Conservation (phyloP, 1,140 invertebrate species). For the Diachasma alloeum region DNA sequence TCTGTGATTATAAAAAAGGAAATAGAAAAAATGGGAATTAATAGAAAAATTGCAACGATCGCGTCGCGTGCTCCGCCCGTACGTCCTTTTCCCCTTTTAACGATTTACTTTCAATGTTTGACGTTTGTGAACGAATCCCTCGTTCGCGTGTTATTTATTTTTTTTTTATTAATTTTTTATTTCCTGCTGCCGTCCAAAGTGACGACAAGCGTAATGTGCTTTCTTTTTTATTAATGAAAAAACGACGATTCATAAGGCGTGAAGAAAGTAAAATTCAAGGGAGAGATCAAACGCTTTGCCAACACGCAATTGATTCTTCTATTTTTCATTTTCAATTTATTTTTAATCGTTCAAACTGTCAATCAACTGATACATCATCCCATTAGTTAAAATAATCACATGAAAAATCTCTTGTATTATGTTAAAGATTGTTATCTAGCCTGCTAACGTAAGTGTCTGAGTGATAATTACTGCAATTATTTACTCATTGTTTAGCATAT, state of each 20-base stretch:
- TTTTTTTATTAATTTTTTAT: not conserved
- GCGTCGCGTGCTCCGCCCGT: constrained; percentile 40
- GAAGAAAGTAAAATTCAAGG: not conserved
- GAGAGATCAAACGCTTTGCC: not conserved
- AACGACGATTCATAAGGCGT: not conserved
- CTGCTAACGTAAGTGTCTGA: not conserved
- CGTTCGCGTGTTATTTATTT: constrained; percentile 14
- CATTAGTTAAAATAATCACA: not conserved
- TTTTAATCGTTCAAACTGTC: not conserved
- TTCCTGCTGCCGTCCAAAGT: not conserved
- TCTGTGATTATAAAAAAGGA: not conserved
- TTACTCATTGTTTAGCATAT: not conserved
- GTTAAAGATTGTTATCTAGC: not conserved
- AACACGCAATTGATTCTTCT: not conserved
- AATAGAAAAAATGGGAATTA: not conserved
- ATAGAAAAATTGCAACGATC: not conserved
- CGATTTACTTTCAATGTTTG: constrained; percentile 32
- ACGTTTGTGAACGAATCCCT: constrained; percentile 27
- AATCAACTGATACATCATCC: not conserved
- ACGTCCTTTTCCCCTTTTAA: constrained; percentile 28
- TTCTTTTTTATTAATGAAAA: not conserved
- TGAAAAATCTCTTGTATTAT: not conserved
- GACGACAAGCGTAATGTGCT: not conserved
- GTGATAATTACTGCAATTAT: not conserved
- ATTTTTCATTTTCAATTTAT: not conserved